These are phyloP conservation scores for Sylvilagus bachmani DNA, from an alignment of 2,113 vertebrate genomes.

Conservation along the genomic window DNA sequence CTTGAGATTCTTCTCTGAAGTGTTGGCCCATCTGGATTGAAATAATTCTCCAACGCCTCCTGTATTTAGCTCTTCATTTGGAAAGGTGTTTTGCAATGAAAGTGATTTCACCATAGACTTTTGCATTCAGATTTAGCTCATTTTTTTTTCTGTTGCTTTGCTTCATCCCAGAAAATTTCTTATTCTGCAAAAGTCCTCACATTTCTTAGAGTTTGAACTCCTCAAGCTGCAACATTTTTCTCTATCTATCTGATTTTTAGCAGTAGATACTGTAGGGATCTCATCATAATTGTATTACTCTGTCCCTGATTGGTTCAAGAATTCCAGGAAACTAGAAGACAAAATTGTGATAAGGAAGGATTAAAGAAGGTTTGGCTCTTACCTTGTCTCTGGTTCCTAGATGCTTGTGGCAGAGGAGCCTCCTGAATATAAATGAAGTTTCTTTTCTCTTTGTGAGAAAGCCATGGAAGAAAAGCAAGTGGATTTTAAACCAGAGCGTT, in stretches of 20 bases:
- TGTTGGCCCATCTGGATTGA: constrained; percentile 57
- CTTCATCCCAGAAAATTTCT: not conserved
- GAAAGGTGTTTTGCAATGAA: constrained; percentile 58
- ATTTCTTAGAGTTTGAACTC: constrained; percentile 22
- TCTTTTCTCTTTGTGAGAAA: constrained; percentile 23
- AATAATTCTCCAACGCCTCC: constrained; percentile 27
- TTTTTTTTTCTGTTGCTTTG: constrained; percentile 49
- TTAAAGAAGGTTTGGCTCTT: not conserved
- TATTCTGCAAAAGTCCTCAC: constrained; percentile 48
- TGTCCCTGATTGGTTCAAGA: not conserved
- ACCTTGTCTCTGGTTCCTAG: not conserved
- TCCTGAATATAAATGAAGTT: not conserved
- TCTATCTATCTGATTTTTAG: not conserved
- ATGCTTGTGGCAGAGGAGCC: not conserved
- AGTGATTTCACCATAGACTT: constrained; percentile 55
- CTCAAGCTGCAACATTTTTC: constrained; percentile 11
- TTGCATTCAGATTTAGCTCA: constrained; percentile 49
- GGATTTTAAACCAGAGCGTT: not conserved
- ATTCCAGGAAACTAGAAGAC: not conserved
- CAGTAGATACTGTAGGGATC: not conserved
- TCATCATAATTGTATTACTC: not conserved
- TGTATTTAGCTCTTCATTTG: constrained; percentile 64
- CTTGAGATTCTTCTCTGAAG: not conserved
- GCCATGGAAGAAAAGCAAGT: not conserved
- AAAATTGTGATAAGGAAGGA: not conserved